phyloP scores from a whole-genome alignment of 2,113 vertebrate species.

The Prunella fulvescens region DNA sequence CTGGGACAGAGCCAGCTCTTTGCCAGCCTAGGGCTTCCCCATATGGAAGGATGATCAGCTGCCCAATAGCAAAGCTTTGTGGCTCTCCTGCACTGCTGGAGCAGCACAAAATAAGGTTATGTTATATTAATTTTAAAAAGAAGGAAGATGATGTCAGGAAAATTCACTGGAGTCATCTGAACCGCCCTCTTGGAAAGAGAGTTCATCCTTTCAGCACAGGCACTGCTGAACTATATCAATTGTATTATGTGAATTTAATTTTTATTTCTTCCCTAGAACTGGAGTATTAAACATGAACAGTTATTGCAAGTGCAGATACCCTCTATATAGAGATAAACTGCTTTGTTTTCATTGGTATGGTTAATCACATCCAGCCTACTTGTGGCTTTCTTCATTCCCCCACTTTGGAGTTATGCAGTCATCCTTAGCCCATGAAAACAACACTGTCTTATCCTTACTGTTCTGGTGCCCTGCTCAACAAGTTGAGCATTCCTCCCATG shows the following conservation, averaged over 20 bases:
- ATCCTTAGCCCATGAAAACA: background rate
- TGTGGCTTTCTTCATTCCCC: background rate
- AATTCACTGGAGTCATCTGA: background rate
- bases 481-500: background rate
- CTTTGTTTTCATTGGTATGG: background rate
- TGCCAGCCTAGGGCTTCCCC: constrained; percentile 32
- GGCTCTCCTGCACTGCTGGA: background rate
- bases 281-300: background rate
- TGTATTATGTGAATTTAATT: background rate
- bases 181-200: background rate
- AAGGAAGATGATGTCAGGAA: background rate
- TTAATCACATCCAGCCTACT: background rate
- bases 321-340: background rate
- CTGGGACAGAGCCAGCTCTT: constrained; percentile 16
- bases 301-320: background rate
- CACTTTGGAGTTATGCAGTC: background rate
- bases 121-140: constrained; percentile 21
- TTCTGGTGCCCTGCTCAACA: background rate
- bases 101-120: constrained; percentile 3
- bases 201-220: background rate
- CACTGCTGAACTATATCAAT: background rate
- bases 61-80: background rate
- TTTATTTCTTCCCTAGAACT: background rate
- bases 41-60: constrained; percentile 21
- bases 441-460: background rate